Evolutionary conservation across 2,113 vertebrate genomes (phyloP).

Genomic region (Taurulus bubalis): DNA sequence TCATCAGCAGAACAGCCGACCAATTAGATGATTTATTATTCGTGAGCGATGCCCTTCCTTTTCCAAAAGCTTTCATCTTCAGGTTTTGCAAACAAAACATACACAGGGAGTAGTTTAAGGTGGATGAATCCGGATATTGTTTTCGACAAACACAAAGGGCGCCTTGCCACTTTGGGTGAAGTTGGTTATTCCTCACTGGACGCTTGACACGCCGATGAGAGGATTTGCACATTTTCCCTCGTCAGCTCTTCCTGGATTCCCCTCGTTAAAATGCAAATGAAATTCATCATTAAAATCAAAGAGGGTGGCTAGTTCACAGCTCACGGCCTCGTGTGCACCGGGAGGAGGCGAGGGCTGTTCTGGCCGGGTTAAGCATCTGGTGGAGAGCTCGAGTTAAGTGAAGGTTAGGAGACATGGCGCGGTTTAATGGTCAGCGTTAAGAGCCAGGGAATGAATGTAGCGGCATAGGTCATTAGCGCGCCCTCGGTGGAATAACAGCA

Average conservation of each 20-base stretch:
- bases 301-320: conserved; percentile 43
- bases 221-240: conserved; percentile 45
- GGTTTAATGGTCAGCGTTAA: conserved; percentile 60
- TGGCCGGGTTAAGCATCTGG: conserved; percentile 59
- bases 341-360: conserved; percentile 29
- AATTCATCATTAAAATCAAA: conserved; percentile 70
- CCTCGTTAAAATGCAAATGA: conserved; percentile 74
- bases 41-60: background rate
- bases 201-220: conserved; percentile 30
- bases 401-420: conserved; percentile 57
- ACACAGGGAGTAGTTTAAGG: background rate
- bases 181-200: conserved; percentile 29
- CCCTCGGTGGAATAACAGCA: conserved; percentile 26
- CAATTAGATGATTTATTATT: conserved; percentile 46
- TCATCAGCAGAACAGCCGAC: conserved; percentile 29
- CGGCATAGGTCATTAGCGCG: conserved; percentile 30
- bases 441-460: conserved; percentile 24
- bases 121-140: background rate
- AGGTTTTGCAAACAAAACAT: background rate
- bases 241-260: conserved; percentile 56
- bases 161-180: conserved; percentile 6
- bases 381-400: conserved; percentile 41
- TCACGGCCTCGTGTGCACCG: background rate
- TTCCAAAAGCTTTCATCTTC: background rate
- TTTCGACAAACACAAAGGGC: background rate